Conservation (phyloP, 2,888 invertebrate species). For the Heteromyza rotundicornis region DNA sequence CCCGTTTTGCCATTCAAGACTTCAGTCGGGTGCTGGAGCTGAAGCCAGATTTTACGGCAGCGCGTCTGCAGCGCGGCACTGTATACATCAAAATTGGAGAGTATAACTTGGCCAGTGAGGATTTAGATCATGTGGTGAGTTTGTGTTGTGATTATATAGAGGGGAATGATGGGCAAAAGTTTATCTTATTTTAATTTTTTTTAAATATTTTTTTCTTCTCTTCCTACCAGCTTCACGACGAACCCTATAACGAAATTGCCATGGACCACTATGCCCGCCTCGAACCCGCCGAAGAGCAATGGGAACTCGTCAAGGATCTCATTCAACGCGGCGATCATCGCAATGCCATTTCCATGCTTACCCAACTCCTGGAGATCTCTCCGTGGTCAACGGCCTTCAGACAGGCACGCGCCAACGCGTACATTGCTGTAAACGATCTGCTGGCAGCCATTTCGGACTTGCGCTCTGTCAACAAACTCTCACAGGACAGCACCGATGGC, state of each 20-base stretch:
- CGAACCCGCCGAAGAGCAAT: constrained; percentile 69
- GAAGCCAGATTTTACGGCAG: constrained; percentile 93
- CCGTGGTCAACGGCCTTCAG: constrained; percentile 89
- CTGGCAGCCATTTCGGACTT: constrained; percentile 90
- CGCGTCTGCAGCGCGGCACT: constrained; percentile 82
- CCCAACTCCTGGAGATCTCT: constrained; percentile 76
- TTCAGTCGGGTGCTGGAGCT: constrained; percentile 90
- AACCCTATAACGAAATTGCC: constrained; percentile 81
- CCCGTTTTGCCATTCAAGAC: constrained; percentile 93
- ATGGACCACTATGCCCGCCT: constrained; percentile 72
- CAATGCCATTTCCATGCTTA: constrained; percentile 71
- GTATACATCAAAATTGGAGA: constrained; percentile 90
- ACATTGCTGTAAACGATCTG: constrained; percentile 78
- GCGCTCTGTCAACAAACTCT: constrained; percentile 85
- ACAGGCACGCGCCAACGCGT: constrained; percentile 85
- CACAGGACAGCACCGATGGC: constrained; percentile 90
- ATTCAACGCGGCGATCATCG: constrained; percentile 66
- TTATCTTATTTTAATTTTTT: too few species aligned
- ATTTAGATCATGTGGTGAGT: constrained; percentile 86
- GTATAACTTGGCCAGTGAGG: constrained; percentile 79
- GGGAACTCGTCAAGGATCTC: constrained; percentile 72
- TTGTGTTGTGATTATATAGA: too few species aligned
- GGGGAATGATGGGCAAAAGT: background rate
- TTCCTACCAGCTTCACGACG: constrained; percentile 68
- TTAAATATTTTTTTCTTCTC: background rate